A percentile compares a stretch with the other conserved stretches of the same genome.
These are phyloP conservation scores for Tenthredo scrophulariae DNA, from an alignment of 2,888 invertebrate genomes.

Conservation along the genomic window DNA sequence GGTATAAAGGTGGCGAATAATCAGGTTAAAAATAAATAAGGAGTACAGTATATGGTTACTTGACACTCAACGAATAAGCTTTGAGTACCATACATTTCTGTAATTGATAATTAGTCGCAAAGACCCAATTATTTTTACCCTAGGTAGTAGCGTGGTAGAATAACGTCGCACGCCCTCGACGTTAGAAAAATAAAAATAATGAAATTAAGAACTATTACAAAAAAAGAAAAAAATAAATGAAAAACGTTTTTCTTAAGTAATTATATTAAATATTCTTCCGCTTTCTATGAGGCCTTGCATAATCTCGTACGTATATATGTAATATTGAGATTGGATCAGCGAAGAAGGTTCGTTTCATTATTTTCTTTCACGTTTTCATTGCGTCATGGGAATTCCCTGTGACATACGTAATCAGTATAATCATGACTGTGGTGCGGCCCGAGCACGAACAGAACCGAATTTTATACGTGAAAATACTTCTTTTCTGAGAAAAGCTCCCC, in stretches of 20 bases:
- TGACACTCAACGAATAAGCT: neutral
- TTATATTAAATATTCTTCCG: neutral
- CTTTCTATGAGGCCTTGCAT: neutral
- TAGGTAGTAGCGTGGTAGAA: neutral
- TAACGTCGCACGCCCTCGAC: neutral
- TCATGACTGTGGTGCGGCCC: neutral
- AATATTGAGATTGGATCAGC: neutral
- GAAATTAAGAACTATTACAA: neutral
- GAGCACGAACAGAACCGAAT: neutral
- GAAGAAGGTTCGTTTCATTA: neutral
- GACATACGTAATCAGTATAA: neutral
- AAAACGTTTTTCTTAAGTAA: neutral
- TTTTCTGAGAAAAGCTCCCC: neutral
- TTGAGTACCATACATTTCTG: neutral
- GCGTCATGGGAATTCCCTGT: neutral
- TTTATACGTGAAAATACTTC: neutral
- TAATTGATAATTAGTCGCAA: constrained; percentile 3
- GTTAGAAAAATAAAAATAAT: neutral
- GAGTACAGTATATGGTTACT: neutral
- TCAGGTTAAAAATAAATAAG: neutral
- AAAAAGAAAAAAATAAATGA: neutral
- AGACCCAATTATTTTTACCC: constrained; percentile 6
- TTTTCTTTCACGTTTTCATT: neutral
- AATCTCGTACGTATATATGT: neutral
- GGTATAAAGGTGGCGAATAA: neutral